Percentiles rank a stretch among this genome's conserved stretches.
Conservation (phyloP, 2,888 invertebrate species). For the Protodeltote pygarga region DNA sequence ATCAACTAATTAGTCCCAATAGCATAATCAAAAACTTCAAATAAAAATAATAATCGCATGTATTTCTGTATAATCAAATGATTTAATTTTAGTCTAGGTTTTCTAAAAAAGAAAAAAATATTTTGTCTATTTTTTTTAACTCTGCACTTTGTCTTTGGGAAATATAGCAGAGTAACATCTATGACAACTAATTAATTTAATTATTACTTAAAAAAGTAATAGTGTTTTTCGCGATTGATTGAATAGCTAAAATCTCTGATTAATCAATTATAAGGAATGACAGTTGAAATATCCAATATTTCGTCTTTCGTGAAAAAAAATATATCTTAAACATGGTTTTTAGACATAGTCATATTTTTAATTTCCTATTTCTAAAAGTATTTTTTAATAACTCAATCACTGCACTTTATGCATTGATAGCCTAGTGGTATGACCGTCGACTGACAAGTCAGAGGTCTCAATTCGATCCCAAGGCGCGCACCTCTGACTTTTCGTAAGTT, state of each 20-base stretch:
- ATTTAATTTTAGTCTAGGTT: conserved; percentile 13
- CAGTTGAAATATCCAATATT: background rate
- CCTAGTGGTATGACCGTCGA: no score
- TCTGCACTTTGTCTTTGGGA: background rate
- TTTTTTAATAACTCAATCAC: no score
- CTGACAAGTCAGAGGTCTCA: no score
- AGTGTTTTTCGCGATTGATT: background rate
- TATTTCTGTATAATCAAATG: conserved; percentile 22
- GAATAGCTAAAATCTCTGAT: background rate
- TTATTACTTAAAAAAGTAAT: conserved; percentile 14
- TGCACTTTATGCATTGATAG: no score
- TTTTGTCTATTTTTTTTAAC: conserved; percentile 2
- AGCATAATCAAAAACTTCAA: background rate
- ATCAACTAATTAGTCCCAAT: background rate
- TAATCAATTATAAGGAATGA: background rate
- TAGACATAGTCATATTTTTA: conserved; percentile 17
- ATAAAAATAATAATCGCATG: conserved; percentile 4
- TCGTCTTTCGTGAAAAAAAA: background rate
- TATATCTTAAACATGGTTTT: conserved; percentile 4
- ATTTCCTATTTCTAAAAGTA: background rate
- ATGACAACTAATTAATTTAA: conserved; percentile 20
- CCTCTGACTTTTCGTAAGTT: no score
- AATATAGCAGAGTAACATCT: conserved; percentile 15
- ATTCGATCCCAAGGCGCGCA: no score
- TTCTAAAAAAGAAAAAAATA: background rate